Evolutionary conservation across 2,113 vertebrate species (phyloP), one percentile per base, ranked within the genome.

Genomic region (Misgurnus anguillicaudatus): DNA sequence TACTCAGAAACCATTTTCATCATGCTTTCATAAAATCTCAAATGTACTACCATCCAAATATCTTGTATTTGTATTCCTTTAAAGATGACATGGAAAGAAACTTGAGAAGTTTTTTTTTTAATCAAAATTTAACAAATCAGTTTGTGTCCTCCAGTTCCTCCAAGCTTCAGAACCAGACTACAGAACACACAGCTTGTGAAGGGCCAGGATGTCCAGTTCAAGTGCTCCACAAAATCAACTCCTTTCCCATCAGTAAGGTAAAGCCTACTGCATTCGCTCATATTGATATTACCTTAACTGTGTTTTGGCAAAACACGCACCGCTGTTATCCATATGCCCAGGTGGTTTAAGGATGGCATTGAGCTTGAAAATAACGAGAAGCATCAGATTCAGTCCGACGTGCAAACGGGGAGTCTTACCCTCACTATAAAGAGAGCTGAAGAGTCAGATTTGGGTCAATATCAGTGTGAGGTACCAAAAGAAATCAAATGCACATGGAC

Each of bases 381-480:
- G 87, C 94, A 95, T 79, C 86, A 87, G 69, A 92, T 91, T 53
- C 85, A 92, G 76, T 95, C 90, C 58, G 96, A 98, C 19, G 82
- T 89, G 61, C 91, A 92, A 36, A 97, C 95, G 14, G 96, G 97
- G 2, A 85, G 94, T 0, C 68, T 93, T 72, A 92, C 92, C 64
- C 90, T 99, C 60, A 93, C 94, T 41, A 88, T 99, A 82, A 91
- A 87, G 82, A 86, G 88, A 0, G 93, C 95, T 21, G 90, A 91
- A 51, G 88, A 93, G 75, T 89, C 92, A 3, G 96, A 99, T 77
- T 88, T 96, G 68, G 98, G 98, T 31, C 88, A 89, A 75, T 99
- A 99, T 1, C 95, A 98, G 87, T 98, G 96, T 82, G 95, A 98
- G 94, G 97, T 98, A 88, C 57, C 42, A 80, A 51, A 69, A n/a